These are phyloP conservation scores for Helarctos malayanus DNA, from an alignment of 2,797 vertebrate genomes.

Conservation along the genomic window DNA sequence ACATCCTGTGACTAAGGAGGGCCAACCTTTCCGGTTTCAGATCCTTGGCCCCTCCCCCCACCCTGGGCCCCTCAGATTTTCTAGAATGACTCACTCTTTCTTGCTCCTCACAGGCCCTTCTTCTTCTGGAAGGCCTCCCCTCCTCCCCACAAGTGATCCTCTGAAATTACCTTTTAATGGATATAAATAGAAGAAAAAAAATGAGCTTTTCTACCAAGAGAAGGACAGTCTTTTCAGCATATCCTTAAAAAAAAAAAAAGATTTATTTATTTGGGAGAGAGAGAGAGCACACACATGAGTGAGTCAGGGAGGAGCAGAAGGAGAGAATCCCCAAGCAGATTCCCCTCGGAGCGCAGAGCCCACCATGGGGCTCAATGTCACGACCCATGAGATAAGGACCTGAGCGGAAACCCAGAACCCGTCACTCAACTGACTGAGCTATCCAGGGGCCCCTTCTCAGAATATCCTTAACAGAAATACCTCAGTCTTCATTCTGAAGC, in stretches of 20 bases:
- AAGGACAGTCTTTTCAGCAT: background rate
- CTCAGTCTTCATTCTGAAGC: background rate
- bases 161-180: slow-evolving; percentile 41
- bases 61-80: background rate
- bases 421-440: background rate
- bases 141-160: background rate
- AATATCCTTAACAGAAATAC: slow-evolving; percentile 3
- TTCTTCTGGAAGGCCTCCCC: background rate
- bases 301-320: background rate
- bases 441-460: background rate
- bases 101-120: background rate
- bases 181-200: slow-evolving; percentile 30
- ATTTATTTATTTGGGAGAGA: background rate
- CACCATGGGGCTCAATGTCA: background rate
- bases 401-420: background rate
- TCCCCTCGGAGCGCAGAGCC: background rate
- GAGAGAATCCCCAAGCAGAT: background rate
- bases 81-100: background rate
- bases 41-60: background rate
- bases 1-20: slow-evolving; percentile 16
- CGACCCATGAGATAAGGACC: background rate
- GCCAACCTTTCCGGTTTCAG: background rate
- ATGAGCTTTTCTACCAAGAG: background rate
- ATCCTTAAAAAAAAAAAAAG: background rate
- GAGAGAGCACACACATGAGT: background rate